Evolutionary conservation across 1,140 invertebrate species (phyloP).

Genomic region (Bombus pascuorum): DNA sequence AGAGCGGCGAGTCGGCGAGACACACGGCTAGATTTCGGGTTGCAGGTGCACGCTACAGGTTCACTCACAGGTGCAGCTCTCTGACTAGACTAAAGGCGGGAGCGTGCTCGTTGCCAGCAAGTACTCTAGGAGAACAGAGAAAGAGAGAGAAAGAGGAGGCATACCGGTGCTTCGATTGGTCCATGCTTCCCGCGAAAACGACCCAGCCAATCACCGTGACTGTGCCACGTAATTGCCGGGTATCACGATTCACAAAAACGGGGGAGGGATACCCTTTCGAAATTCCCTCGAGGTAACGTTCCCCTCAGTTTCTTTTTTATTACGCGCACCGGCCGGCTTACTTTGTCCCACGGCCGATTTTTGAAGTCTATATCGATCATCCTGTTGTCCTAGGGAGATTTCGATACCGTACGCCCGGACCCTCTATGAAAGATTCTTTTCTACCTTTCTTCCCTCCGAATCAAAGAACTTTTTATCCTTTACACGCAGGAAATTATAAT

Average conservation of each 20-base stretch:
- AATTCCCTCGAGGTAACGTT: constrained; percentile 38
- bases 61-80: constrained; percentile 69
- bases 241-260: constrained; percentile 66
- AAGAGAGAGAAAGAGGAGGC: constrained; percentile 58
- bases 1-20: neutral
- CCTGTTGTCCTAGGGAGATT: neutral
- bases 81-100: constrained; percentile 75
- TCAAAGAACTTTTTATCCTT: neutral
- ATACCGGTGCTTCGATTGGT: constrained; percentile 68
- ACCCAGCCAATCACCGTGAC: constrained; percentile 69
- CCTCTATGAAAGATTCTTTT: neutral
- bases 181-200: constrained; percentile 75
- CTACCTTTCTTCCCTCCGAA: no score
- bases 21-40: constrained; percentile 18
- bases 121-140: constrained; percentile 64
- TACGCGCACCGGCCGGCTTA: neutral
- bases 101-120: constrained; percentile 62
- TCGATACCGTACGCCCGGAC: neutral
- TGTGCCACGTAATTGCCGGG: constrained; percentile 69
- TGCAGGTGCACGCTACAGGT: constrained; percentile 55
- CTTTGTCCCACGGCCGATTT: constrained; percentile 19
- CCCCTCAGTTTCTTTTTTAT: constrained; percentile 2
- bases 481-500: no score
- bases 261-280: constrained; percentile 55
- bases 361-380: constrained; percentile 12